These are phyloP conservation scores for Ganaspis brasiliensis DNA, from an alignment of 2,888 invertebrate genomes.

Conservation along the genomic window DNA sequence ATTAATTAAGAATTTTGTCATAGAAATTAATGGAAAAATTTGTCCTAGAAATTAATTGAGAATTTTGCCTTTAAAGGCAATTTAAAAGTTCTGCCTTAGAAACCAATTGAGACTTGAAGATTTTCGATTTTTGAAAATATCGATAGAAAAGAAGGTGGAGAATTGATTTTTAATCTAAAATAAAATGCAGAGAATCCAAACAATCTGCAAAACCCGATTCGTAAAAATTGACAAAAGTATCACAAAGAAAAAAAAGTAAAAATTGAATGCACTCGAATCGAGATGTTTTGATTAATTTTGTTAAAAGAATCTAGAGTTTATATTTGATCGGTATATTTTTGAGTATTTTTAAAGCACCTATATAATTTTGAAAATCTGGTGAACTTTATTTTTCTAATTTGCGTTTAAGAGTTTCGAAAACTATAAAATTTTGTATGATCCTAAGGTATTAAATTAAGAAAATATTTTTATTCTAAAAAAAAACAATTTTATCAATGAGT, in stretches of 20 bases:
- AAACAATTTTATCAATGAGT: too few species aligned
- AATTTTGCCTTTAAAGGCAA: not conserved
- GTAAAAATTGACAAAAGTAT: conserved; percentile 5
- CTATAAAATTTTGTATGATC: too few species aligned
- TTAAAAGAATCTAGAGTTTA: not conserved
- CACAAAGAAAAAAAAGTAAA: conserved; percentile 14
- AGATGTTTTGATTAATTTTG: not conserved
- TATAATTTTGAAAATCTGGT: too few species aligned
- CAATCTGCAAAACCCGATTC: too few species aligned
- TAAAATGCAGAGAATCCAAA: not conserved
- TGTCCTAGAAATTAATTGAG: not conserved
- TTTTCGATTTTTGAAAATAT: not conserved
- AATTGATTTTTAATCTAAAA: not conserved
- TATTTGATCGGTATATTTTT: not conserved
- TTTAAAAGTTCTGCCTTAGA: not conserved
- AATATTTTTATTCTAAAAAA: too few species aligned
- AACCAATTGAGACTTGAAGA: too few species aligned
- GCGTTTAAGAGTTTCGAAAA: too few species aligned
- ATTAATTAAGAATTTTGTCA: not conserved
- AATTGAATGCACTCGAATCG: conserved; percentile 14
- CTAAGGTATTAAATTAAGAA: too few species aligned
- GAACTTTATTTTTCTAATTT: too few species aligned
- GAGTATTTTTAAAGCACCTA: not conserved
- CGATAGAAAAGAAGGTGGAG: not conserved
- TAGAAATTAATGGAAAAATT: not conserved